Percentiles rank a stretch among this genome's conserved stretches.
phyloP scores from a whole-genome alignment of 2,113 vertebrate genomes.

The Callorhinus ursinus region DNA sequence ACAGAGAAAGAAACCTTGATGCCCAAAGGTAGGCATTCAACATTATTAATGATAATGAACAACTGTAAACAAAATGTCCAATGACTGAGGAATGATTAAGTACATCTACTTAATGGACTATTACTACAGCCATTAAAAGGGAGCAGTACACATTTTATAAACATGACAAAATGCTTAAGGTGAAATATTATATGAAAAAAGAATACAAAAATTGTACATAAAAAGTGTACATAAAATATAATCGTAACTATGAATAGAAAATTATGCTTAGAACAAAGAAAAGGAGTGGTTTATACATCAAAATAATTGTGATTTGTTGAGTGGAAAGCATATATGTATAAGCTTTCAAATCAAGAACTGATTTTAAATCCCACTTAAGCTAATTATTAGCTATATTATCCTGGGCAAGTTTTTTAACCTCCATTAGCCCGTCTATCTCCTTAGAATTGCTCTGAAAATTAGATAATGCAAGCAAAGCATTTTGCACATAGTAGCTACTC shows the following conservation, averaged over 20 bases:
- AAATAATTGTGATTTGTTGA: not conserved
- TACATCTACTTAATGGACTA: not conserved
- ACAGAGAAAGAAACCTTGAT: not conserved
- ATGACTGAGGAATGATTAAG: not conserved
- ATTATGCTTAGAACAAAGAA: not conserved
- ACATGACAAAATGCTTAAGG: not conserved
- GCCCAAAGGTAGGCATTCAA: not conserved
- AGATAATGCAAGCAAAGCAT: not conserved
- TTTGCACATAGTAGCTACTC: not conserved
- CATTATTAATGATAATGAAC: not conserved
- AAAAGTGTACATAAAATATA: not conserved
- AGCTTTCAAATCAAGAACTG: not conserved
- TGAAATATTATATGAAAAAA: not conserved
- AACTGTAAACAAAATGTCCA: constrained; percentile 5
- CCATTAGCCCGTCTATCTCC: not conserved
- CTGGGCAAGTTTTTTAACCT: not conserved
- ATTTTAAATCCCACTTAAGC: not conserved
- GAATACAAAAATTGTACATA: not conserved
- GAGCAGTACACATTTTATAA: not conserved
- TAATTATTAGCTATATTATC: not conserved
- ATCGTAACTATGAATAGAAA: not conserved
- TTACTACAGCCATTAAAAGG: not conserved
- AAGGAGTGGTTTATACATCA: not conserved
- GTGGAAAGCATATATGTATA: not conserved
- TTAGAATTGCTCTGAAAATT: not conserved